Evolutionary conservation across 2,888 invertebrate genomes (phyloP), one percentile per base, ranked within the genome.

Genomic region (Allophyes oxyacanthae): DNA sequence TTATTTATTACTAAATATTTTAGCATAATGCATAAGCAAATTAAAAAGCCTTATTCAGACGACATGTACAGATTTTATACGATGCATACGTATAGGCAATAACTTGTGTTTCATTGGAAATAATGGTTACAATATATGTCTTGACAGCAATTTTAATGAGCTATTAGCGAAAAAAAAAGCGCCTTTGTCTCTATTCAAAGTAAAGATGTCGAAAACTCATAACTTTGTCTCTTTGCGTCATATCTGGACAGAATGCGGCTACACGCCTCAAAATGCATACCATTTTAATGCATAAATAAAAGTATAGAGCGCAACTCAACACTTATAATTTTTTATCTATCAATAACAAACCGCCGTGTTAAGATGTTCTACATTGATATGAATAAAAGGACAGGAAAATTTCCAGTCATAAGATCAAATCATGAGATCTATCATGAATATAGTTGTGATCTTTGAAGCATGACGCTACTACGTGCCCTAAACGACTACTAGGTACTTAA

Each of bases 91-190:
- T 58, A 20, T 20, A 43, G 33, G 40, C 46, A 54, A 71, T 66
- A 49, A 65, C 42, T 46, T 14, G 13, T 37, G 32, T 41, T 8
- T 53, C 42, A 42, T 71, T 53, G 46, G 36, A 46, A 46, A 54
- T 13, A 68, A 52, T 57, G 41, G 51, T 30, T 40, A 50, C 43
- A 56, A 59, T 65, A 52, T 38, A 43, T 38, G 7, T 57, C 42
- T 72, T 67, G 42, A 62, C 38, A 42, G 54, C 63, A 52, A 25
- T 46, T 62, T 69, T 74, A 65, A 59, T 56, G 71, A 52, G 34
- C 64, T 30, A 53, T 68, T 68, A 52, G 48, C 44, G 41, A 65
- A 66, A 66, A 50, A 66, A 52, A 6, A n/a, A n/a, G n/a, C 14
- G 25, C 20, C 56, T 51, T 66, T 66, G 66, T 66, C 37, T 65